phyloP scores from a whole-genome alignment of 2,888 invertebrate species.

The Netelia inedita region DNA sequence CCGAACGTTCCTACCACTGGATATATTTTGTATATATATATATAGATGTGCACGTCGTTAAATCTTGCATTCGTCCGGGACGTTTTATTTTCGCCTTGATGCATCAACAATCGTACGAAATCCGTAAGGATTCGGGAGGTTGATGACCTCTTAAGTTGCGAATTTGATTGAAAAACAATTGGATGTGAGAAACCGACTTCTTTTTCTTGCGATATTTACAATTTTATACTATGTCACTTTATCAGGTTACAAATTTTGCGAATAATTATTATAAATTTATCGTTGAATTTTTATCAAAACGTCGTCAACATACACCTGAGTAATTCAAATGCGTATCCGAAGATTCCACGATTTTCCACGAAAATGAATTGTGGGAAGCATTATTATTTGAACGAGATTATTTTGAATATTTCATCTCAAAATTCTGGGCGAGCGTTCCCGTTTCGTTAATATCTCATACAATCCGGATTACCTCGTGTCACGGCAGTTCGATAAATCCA shows the following conservation, averaged over 20 bases:
- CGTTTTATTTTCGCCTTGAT: not conserved
- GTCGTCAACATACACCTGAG: too few species aligned
- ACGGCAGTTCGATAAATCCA: slow-evolving; percentile 27
- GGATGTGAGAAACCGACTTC: too few species aligned
- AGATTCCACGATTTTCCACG: not conserved
- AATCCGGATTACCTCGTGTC: slow-evolving; percentile 12
- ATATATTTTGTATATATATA: slow-evolving; percentile 6
- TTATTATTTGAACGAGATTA: slow-evolving; percentile 35
- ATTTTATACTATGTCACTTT: too few species aligned
- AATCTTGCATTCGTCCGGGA: not conserved
- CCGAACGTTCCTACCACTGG: slow-evolving; percentile 11
- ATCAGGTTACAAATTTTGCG: too few species aligned
- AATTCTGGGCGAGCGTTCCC: slow-evolving; percentile 18
- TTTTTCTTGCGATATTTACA: too few species aligned
- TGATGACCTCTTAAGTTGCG: too few species aligned
- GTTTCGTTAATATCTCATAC: slow-evolving; percentile 19
- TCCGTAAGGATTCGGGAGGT: too few species aligned
- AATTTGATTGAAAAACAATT: too few species aligned
- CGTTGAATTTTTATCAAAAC: too few species aligned
- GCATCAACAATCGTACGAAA: too few species aligned
- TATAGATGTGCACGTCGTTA: not conserved
- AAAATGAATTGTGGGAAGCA: not conserved
- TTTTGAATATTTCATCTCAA: slow-evolving; percentile 34
- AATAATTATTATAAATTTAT: too few species aligned
- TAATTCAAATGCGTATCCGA: too few species aligned